Percentiles rank a stretch among this genome's conserved stretches.
Evolutionary conservation across 2,113 vertebrate species (phyloP).

Genomic region (Microcebus lehilahytsara): DNA sequence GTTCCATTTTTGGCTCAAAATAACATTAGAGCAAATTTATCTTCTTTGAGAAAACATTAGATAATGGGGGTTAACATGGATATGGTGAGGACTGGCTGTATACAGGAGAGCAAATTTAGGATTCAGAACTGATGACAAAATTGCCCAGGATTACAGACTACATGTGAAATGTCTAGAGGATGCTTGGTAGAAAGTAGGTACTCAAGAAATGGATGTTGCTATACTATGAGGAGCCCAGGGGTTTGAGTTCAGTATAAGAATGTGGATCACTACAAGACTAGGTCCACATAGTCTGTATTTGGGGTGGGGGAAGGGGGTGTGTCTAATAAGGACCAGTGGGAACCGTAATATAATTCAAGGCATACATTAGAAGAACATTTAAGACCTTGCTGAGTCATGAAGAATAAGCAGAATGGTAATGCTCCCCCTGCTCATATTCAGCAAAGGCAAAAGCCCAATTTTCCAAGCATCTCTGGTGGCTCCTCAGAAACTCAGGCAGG

Average conservation of each 20-base stretch:
- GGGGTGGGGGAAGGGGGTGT: background rate
- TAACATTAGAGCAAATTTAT: slow-evolving; percentile 38
- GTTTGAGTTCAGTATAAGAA: background rate
- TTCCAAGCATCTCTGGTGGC: background rate
- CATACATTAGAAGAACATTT: background rate
- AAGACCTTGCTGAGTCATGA: slow-evolving; percentile 30
- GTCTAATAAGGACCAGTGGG: background rate
- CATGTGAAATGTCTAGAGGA: background rate
- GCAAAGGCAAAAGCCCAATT: background rate
- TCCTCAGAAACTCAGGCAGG: background rate
- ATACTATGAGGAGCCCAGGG: background rate
- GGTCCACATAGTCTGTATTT: background rate
- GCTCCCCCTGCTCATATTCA: background rate
- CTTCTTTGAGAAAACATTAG: slow-evolving; percentile 41
- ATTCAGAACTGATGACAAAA: background rate
- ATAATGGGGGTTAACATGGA: background rate
- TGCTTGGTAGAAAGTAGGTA: background rate
- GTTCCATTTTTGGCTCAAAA: slow-evolving; percentile 46
- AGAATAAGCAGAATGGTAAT: slow-evolving; percentile 30
- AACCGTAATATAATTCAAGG: background rate
- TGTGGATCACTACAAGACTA: background rate
- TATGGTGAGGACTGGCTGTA: background rate
- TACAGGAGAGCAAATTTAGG: background rate
- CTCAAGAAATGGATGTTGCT: background rate
- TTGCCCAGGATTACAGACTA: background rate